phyloP scores from a whole-genome alignment of 2,113 vertebrate genomes.

The Antennarius striatus region DNA sequence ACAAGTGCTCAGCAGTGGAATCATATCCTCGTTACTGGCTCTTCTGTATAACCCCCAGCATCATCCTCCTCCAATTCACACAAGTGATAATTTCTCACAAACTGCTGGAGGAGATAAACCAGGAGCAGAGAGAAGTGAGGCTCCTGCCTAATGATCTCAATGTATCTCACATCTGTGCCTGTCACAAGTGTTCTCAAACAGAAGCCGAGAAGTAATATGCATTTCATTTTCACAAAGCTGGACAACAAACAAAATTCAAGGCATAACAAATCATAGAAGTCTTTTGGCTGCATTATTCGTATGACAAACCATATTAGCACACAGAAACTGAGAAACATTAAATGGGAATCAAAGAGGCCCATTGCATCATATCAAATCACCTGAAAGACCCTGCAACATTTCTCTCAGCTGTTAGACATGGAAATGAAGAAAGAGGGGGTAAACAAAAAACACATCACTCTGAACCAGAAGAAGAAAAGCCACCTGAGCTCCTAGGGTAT shows the following conservation, averaged over 20 bases:
- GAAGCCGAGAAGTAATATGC: constrained; percentile 48
- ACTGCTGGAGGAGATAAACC: constrained; percentile 21
- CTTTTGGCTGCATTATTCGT: constrained; percentile 53
- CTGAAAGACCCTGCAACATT: constrained; percentile 35
- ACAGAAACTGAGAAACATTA: constrained; percentile 38
- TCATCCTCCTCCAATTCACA: constrained; percentile 42
- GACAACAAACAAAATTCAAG: constrained; percentile 50
- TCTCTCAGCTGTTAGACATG: constrained; percentile 21
- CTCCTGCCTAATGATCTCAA: constrained; percentile 9
- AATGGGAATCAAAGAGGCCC: constrained; percentile 48
- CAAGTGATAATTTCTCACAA: constrained; percentile 42
- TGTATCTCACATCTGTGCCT: constrained; percentile 54
- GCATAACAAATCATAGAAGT: constrained; percentile 49
- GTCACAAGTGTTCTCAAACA: constrained; percentile 45
- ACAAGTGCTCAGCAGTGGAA: constrained; percentile 40
- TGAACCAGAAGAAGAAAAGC: constrained; percentile 16
- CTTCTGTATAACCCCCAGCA: constrained; percentile 39
- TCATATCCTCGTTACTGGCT: constrained; percentile 51
- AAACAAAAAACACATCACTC: constrained; percentile 10
- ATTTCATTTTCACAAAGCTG: constrained; percentile 45
- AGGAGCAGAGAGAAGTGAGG: constrained; percentile 15
- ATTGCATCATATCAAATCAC: constrained; percentile 37
- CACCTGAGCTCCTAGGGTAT: constrained; percentile 13
- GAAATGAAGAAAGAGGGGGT: constrained; percentile 1
- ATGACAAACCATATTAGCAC: constrained; percentile 59